A percentile compares a stretch with the other conserved stretches of the same genome.
These are phyloP conservation scores for Rissa tridactyla DNA, from an alignment of 2,113 vertebrate genomes.

Conservation along the genomic window DNA sequence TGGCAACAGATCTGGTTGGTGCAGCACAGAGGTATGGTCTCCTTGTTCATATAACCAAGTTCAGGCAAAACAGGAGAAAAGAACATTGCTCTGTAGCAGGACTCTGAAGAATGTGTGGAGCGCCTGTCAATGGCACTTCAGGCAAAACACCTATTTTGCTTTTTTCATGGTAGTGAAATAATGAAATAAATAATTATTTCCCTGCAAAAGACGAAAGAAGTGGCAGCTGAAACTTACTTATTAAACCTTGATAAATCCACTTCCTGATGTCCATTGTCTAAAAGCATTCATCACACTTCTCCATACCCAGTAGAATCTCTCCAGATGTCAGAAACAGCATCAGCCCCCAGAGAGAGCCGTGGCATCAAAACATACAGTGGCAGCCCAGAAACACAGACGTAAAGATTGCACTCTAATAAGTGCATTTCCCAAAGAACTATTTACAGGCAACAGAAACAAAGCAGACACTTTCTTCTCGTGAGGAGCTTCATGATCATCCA, in stretches of 20 bases:
- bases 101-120: background rate
- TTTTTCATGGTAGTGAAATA: background rate
- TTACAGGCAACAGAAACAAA: slow-evolving; percentile 3
- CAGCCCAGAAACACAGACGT: background rate
- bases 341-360: background rate
- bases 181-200: slow-evolving; percentile 13
- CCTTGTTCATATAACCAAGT: background rate
- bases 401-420: background rate
- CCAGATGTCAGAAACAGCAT: background rate
- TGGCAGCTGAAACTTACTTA: background rate
- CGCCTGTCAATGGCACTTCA: background rate
- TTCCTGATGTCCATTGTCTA: background rate
- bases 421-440: slow-evolving; percentile 1
- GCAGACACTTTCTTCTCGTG: background rate
- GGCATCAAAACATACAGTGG: background rate
- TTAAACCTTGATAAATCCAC: background rate
- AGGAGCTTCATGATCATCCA: background rate
- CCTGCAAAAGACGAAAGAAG: background rate
- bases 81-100: background rate
- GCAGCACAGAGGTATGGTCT: background rate
- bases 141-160: background rate
- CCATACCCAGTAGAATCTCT: background rate
- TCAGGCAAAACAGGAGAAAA: background rate
- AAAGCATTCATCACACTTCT: background rate
- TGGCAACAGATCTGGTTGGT: slow-evolving; percentile 16